Evolutionary conservation across 2,888 invertebrate genomes (phyloP), one percentile per base, ranked within the genome.

Genomic region (Zygaena filipendulae): DNA sequence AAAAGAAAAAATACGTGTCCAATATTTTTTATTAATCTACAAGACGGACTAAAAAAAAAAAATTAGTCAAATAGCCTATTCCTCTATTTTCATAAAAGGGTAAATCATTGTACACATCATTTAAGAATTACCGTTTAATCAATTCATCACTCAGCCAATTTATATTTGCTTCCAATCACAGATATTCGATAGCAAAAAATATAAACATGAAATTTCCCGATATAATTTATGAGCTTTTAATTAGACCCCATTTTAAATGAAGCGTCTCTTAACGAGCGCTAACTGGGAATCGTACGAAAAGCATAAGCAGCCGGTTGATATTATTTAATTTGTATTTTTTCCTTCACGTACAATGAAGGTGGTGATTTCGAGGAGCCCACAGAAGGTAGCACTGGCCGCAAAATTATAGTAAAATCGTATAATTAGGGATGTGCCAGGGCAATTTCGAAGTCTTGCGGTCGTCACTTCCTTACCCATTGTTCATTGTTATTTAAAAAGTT

Each of bases 401-500:
- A 74, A 74, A 75, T 74, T 74, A 74, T 59, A 62, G 63, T 61
- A 56, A 62, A 61, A 62, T 63, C 59, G 49, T 72, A 54, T 77
- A 74, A 77, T 77, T 77, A 77, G 54, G 69, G 66, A 58, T 48
- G 60, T 51, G 47, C 54, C 54, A 43, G 37, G 48, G 56, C 59
- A 67, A 69, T 74, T 75, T 59, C 46, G 46, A 52, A 43, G 55
- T 58, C 68, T 70, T 75, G 77, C 59, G 75, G 77, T 74, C 52
- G 47, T 48, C 41, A 53, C 63, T 77, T 75, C 77, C 77, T 75
- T 66, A 59, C 63, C 64, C 50, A 70, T 77, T 77, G 77, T 77
- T 60, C 40, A 38, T 24, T 40, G 42, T 45, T 44, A 52, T 59
- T 50, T 48, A 30, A 35, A 37, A 42, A 41, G 31, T 39, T 50